Evolutionary conservation across 2,113 vertebrate species (phyloP), one percentile per base, ranked within the genome.

Genomic region (Oreotrochilus melanogaster): DNA sequence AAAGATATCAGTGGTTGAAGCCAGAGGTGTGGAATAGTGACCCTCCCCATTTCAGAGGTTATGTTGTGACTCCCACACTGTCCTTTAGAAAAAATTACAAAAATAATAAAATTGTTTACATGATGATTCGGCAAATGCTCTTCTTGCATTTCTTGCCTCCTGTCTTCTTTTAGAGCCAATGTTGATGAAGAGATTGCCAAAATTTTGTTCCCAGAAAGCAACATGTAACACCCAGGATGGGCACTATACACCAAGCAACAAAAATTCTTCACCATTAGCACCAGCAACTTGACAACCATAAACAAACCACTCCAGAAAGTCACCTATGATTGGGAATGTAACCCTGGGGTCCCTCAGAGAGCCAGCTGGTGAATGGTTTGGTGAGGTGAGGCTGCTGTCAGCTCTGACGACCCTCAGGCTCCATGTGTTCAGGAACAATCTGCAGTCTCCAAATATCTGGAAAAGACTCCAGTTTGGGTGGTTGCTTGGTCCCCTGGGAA

Each of bases 401-500:
- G 13, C 11, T 83, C 43, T 64, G 15, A 69, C 17, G 48, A 67
- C 53, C 23, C 39, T 31, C 27, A 33, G 33, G 42, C 10, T 33
- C 24, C 15, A 7, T 14, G 8, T 31, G 18, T 19, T 18, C 42
- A 45, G 42, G 6, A 10, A 47, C 15, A 48, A 35, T 10, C 39
- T 80, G 64, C 35, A 48, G n/a, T 48, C 30, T 65, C 53, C 39
- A 58, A 65, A 66, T 7, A 60, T 15, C 18, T 65, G 30, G 57
- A 70, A 53, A 53, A 73, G 57, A 60, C 14, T 48, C 45, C 51
- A 81, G 33, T 30, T 31, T 61, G 3, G 2, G 11, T 30, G 23
- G 48, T 37, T 2, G 1, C 30, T 54, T 3, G 0, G 14, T 35
- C 43, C 28, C 21, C 25, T 30, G 33, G 7, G 25, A 7, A 73